A percentile compares a stretch with the other conserved stretches of the same genome.
Conservation (phyloP, 92 coral and sea anemone genomes). For the Epizoanthus illoricatus region DNA sequence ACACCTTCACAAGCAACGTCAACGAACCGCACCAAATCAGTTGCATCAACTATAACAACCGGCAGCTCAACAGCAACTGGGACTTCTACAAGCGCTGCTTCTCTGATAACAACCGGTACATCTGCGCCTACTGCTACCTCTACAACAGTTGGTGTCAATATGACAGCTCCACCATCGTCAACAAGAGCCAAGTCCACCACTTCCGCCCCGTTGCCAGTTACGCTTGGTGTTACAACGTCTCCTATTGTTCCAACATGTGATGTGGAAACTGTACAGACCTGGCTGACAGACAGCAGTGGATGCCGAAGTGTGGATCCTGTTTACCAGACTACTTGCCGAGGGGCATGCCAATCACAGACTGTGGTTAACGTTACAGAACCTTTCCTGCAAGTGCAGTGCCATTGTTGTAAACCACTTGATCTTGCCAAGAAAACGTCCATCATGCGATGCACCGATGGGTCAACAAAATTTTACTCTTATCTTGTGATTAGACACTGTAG, state of each 20-base stretch:
- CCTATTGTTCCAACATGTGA: constrained; percentile 18
- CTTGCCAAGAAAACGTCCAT: constrained; percentile 38
- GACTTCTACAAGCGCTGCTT: background rate
- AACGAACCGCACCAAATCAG: background rate
- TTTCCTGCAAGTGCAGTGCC: constrained; percentile 51
- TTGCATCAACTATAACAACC: background rate
- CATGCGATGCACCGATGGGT: constrained; percentile 72
- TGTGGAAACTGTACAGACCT: constrained; percentile 32
- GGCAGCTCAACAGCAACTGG: background rate
- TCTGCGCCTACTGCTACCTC: constrained; percentile 1
- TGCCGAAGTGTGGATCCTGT: constrained; percentile 48
- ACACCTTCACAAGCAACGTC: background rate
- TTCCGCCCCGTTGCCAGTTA: constrained; percentile 2
- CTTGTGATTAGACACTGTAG: constrained; percentile 61
- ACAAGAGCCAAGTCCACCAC: background rate
- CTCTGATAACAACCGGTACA: background rate
- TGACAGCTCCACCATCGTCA: constrained; percentile 4
- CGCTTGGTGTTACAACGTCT: background rate
- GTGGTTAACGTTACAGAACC: constrained; percentile 54
- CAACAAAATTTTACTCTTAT: constrained; percentile 51
- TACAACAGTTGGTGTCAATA: background rate
- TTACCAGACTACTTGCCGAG: constrained; percentile 63
- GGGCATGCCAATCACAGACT: constrained; percentile 58
- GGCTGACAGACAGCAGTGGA: constrained; percentile 44
- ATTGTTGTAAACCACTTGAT: constrained; percentile 74